phyloP scores from a whole-genome alignment of 2,797 vertebrate species.

The Scomberomorus guttatus region DNA sequence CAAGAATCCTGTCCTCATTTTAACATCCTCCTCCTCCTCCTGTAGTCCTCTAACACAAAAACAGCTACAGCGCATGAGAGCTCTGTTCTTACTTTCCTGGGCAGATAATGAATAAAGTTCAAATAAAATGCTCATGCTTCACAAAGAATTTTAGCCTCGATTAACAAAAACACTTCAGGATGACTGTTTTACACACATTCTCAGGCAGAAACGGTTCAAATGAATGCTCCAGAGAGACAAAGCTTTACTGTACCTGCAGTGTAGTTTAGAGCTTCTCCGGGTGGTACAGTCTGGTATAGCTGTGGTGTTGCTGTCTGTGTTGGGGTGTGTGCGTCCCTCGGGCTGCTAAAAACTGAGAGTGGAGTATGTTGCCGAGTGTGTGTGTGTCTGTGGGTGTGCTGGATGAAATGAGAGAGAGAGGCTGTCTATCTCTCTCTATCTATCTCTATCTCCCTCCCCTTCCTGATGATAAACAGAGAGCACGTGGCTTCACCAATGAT shows the following conservation, averaged over 20 bases:
- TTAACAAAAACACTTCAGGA: not conserved
- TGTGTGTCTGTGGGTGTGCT: conserved; percentile 60
- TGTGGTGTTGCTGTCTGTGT: conserved; percentile 34
- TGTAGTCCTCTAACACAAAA: conserved; percentile 33
- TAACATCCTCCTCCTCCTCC: conserved; percentile 35
- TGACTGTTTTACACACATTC: not conserved
- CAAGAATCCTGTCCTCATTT: conserved; percentile 59
- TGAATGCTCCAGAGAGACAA: not conserved
- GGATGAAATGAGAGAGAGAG: conserved; percentile 62
- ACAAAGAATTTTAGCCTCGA: conserved; percentile 10
- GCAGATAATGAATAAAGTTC: conserved; percentile 5
- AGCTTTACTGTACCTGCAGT: conserved; percentile 76
- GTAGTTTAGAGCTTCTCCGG: conserved; percentile 50
- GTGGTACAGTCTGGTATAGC: conserved; percentile 28
- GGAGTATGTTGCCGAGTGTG: conserved; percentile 35
- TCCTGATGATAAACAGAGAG: conserved; percentile 86
- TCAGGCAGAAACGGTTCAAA: not conserved
- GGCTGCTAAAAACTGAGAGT: conserved; percentile 57
- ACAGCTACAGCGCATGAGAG: conserved; percentile 4
- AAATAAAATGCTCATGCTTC: conserved; percentile 1
- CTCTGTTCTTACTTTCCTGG: conserved; percentile 3
- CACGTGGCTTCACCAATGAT: conserved; percentile 84
- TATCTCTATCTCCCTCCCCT: conserved; percentile 64
- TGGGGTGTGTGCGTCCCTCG: conserved; percentile 36
- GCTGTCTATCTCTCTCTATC: conserved; percentile 31